Evolutionary conservation across 2,113 vertebrate species (phyloP), one percentile per base, ranked within the genome.

Genomic region (Leiothrix lutea): DNA sequence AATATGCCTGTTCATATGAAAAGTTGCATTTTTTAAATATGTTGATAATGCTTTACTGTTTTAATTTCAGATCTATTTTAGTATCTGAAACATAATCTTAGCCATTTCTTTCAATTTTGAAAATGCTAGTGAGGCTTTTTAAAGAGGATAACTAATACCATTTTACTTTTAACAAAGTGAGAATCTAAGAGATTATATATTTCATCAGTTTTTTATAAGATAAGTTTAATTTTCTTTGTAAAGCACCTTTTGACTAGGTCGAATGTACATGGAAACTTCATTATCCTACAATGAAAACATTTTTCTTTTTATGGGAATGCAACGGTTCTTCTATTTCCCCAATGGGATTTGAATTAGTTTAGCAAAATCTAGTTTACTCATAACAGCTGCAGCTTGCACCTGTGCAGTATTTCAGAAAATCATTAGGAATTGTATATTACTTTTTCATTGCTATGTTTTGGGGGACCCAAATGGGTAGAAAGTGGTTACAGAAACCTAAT

Each of bases 341-440:
- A 86, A 65, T 78, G 96, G 97, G 96, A 95, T 83, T 91, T 86
- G 92, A 97, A 97, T 97, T 97, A 95, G 96, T 97, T 97, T 92
- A 97, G 91, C 70, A 95, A 95, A 98, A 95, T 83, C 90, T 74
- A 96, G 95, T 97, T 98, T 97, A 95, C 95, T 89, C 95, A 91
- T 93, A 97, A 95, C 97, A 98, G 97, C 98, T 98, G 98, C 92
- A 97, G 80, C 87, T 66, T 97, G 97, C 98, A 98, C 97, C 98
- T 98, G 97, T 98, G 95, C 95, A 72, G 71, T 94, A 87, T 95
- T 96, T 96, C 83, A 94, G 70, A 97, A 97, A 94, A 94, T 95
- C 79, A 93, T 96, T 95, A 91, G 69, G 70, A 95, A 92, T 79
- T 94, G 80, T 92, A 38, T 95, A 96, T 95, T 95, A 88, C 89